Base-by-base conservation (phyloP, 2,113 vertebrate genomes). In the Limnothrissa miodon region DNA sequence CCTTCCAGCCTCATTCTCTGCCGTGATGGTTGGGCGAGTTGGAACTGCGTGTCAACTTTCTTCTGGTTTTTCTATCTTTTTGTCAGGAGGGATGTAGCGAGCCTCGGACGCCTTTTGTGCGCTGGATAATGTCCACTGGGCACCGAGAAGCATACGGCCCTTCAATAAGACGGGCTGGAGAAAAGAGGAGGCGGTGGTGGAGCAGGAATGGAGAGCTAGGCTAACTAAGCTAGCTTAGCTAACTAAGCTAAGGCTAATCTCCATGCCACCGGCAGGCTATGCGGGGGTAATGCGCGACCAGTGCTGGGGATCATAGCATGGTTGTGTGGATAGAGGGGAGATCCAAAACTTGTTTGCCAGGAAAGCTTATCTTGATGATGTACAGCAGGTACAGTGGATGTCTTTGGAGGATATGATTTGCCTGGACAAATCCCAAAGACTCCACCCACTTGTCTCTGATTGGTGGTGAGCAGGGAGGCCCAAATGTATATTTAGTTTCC, bases 1-100 rank as follows among this genome's bases (percentile, higher is more conserved):
- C 9, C 91, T 93, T 92, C 92, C 79, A 29, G 90, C 87, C 79
- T 87, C 90, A 91, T 83, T 51, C 82, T 45, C 74, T 83, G 7
- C 15, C 80, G 81, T 86, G 66, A 15, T 74, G 15, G 19, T 86
- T 85, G 78, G 78, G 59, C 78, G 48, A 19, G 46, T 66, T 66
- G 19, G 66, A 82, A 80, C 86, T 80, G 81, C 78, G 59, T 92
- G 90, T 88, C 89, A 93, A 93, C 89, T 92, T 91, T 90, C 85
- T 86, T 62, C 39, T 79, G 82, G 91, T 93, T 74, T 74, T 74
- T 5, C 25, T 17, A n/a, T 36, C 10, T 15, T 3, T 74, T 25
- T 1, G n/a, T 10, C 1, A 33, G 29, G 1, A 21, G 33, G 13
- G 66, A 36, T 74, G 66, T 33, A 74, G 86, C 62, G 82, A 83